Evolutionary conservation across 2,888 invertebrate genomes (phyloP), one percentile per base, ranked within the genome.

Genomic region (Saturnia japonica): DNA sequence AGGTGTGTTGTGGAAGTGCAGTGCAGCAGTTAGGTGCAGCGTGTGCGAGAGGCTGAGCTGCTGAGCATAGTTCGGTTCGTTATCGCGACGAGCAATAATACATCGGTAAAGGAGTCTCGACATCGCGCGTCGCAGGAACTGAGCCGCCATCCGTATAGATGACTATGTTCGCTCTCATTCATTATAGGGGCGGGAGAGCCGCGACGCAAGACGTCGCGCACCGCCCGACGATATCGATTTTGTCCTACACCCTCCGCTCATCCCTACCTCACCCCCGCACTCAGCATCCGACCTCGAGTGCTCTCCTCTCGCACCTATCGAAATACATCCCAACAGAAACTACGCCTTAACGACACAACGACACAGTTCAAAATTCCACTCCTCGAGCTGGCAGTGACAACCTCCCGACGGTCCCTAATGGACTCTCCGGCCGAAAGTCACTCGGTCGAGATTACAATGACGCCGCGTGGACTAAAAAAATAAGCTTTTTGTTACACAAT

Each of bases 271-370:
- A 84, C 86, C 89, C 89, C 90, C 86, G 86, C 88, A 88, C 91
- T 91, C 93, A 93, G 93, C 93, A 92, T 93, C 93, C 93, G 90
- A 93, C 91, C 93, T 93, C 93, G 93, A 93, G 93, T 91, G 91
- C 92, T 93, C 93, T 93, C 91, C 91, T 90, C 90, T 91, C 92
- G 92, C 91, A 91, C 91, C 92, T 92, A 91, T 89, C 83, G 87
- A 89, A 34, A 34, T 6, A 89, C 91, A 91, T 89, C 92, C 87
- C 91, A 88, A 91, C 89, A 90, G 89, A 92, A 93, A 90, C 86
- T 91, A 89, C 91, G 90, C 93, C 91, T 91, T 94, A 93, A 88
- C 88, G 87, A 85, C 86, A 89, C 85, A 85, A 86, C 83, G 85
- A 87, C 91, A 92, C 89, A 91, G 91, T 89, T 91, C 92, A 93